Conservation (phyloP, 2,888 invertebrate species). For the Carterocephalus palaemon region DNA sequence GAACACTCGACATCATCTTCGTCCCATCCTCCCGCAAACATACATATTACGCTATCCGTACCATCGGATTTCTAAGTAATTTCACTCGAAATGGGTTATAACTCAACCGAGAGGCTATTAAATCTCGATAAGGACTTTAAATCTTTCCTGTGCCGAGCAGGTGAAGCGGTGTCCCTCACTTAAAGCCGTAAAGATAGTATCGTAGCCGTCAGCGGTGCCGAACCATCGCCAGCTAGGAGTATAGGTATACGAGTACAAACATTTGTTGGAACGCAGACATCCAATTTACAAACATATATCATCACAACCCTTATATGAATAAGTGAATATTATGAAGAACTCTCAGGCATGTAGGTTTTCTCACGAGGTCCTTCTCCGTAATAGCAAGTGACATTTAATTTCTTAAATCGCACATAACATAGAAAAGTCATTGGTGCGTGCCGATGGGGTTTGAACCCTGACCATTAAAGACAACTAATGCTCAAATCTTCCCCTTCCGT, state of each 20-base stretch:
- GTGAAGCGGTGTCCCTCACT: constrained; percentile 13
- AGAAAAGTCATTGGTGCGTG: too few species aligned
- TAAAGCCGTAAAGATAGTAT: constrained; percentile 21
- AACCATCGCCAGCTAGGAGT: constrained; percentile 1
- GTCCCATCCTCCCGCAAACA: constrained; percentile 7
- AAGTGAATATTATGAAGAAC: too few species aligned
- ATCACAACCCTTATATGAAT: too few species aligned
- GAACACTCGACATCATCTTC: constrained; percentile 1
- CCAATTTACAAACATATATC: too few species aligned
- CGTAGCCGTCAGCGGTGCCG: constrained; percentile 1
- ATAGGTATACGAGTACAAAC: too few species aligned
- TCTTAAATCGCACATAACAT: too few species aligned
- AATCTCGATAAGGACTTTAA: constrained; percentile 19
- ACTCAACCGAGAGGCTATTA: constrained; percentile 15
- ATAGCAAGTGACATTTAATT: too few species aligned
- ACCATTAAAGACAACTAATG: too few species aligned
- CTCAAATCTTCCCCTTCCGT: too few species aligned
- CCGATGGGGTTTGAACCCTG: too few species aligned
- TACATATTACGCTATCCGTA: background rate
- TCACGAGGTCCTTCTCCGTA: too few species aligned
- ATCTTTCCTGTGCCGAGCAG: constrained; percentile 8
- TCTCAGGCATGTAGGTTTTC: too few species aligned
- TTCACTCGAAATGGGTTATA: constrained; percentile 9
- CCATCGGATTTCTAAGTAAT: constrained; percentile 9
- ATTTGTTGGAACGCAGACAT: constrained; percentile 12